Conservation (phyloP, 2,888 invertebrate genomes). For the Diabrotica balteata region DNA sequence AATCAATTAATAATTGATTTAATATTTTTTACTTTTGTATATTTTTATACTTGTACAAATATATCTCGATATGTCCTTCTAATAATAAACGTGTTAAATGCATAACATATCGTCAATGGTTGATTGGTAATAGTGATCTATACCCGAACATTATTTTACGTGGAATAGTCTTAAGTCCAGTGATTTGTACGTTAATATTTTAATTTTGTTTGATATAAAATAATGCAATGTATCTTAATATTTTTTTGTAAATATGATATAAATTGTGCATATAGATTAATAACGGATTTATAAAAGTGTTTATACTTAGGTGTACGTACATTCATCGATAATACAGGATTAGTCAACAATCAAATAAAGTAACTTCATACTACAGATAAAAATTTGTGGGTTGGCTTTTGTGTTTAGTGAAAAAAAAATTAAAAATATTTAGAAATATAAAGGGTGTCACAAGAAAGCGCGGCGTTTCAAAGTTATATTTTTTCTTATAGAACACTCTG, state of each 20-base stretch:
- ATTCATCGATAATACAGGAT: slow-evolving; percentile 49
- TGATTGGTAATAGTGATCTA: slow-evolving; percentile 52
- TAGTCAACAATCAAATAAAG: not conserved
- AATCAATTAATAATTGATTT: no score
- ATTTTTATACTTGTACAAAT: not conserved
- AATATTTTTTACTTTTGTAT: no score
- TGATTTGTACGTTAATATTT: slow-evolving; percentile 59
- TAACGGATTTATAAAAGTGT: slow-evolving; percentile 60
- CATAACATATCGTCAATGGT: slow-evolving; percentile 43
- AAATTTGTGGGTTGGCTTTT: no score
- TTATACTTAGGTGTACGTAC: slow-evolving; percentile 55
- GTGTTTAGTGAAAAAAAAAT: no score
- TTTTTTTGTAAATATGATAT: slow-evolving; percentile 61
- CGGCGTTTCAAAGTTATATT: no score
- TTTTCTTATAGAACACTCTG: no score
- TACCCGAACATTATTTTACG: slow-evolving; percentile 57
- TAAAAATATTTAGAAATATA: no score
- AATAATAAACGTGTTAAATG: not conserved
- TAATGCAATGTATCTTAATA: slow-evolving; percentile 57
- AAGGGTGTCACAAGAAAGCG: no score
- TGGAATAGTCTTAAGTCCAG: slow-evolving; percentile 59
- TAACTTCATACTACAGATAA: no score
- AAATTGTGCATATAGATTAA: slow-evolving; percentile 62
- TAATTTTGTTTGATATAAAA: slow-evolving; percentile 49
- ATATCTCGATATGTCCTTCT: not conserved